Conservation (phyloP, 2,888 invertebrate genomes). For the Hermaeophaga mercurialis region DNA sequence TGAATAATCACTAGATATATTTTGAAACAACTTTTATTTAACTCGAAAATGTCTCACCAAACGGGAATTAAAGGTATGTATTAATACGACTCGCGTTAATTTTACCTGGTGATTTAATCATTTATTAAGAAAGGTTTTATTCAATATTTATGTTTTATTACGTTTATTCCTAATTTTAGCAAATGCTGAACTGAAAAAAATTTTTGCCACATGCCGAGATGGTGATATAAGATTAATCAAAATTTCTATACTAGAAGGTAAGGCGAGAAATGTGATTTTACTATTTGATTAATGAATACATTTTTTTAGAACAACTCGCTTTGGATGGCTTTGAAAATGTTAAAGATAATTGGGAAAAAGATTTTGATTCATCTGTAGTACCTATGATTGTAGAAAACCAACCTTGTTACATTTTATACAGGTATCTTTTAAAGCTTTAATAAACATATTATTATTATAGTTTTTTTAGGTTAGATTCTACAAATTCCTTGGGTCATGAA, state of each 20-base stretch:
- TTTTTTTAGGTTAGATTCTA: slow-evolving; percentile 70
- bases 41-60: slow-evolving; percentile 95
- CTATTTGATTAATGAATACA: not conserved
- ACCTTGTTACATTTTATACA: slow-evolving; percentile 90
- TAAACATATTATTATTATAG: not conserved
- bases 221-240: slow-evolving; percentile 82
- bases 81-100: not conserved
- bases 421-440: slow-evolving; percentile 56
- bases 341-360: slow-evolving; percentile 82
- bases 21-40: no score
- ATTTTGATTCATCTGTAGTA: slow-evolving; percentile 77
- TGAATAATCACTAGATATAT: no score
- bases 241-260: slow-evolving; percentile 87
- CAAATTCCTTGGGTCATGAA: slow-evolving; percentile 80
- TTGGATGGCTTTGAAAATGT: slow-evolving; percentile 70
- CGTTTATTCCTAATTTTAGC: no score
- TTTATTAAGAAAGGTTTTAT: not conserved
- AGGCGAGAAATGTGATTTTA: slow-evolving; percentile 39
- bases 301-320: slow-evolving; percentile 72
- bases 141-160: slow-evolving; percentile 17
- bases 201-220: slow-evolving; percentile 81
- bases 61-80: slow-evolving; percentile 83
- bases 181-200: slow-evolving; percentile 79
- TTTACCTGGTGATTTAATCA: not conserved
- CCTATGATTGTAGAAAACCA: slow-evolving; percentile 76